These are phyloP conservation scores for Lophius piscatorius DNA, from an alignment of 2,113 vertebrate species.

Conservation along the genomic window DNA sequence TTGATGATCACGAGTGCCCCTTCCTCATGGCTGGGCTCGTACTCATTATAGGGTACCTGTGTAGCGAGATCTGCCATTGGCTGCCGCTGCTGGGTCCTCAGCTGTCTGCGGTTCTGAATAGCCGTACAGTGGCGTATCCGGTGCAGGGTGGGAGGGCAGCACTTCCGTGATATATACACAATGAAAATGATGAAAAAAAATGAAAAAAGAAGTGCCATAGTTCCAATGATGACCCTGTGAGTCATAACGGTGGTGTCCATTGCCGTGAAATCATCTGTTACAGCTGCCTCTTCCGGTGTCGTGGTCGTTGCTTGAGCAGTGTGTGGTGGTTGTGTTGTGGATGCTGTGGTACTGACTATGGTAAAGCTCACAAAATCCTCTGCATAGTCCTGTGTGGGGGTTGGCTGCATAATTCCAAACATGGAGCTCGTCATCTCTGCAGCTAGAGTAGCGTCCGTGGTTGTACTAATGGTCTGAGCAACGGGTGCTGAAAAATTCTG, in stretches of 20 bases:
- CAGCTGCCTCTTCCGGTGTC: slow-evolving; percentile 83
- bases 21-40: slow-evolving; percentile 94
- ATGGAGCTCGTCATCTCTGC: slow-evolving; percentile 87
- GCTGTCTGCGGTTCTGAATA: slow-evolving; percentile 97
- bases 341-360: slow-evolving; percentile 77
- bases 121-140: slow-evolving; percentile 97
- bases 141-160: slow-evolving; percentile 95
- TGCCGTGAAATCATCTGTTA: slow-evolving; percentile 88
- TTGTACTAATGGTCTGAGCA: slow-evolving; percentile 81
- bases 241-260: slow-evolving; percentile 96
- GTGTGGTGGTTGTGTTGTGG: slow-evolving; percentile 73
- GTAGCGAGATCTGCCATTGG: slow-evolving; percentile 96
- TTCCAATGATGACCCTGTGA: slow-evolving; percentile 97
- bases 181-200: slow-evolving; percentile 99
- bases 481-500: slow-evolving; percentile 94
- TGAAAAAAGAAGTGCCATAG: slow-evolving; percentile 98
- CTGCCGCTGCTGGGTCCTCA: slow-evolving; percentile 96
- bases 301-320: slow-evolving; percentile 75
- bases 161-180: slow-evolving; percentile 98
- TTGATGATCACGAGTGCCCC: slow-evolving; percentile 98
- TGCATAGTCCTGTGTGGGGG: slow-evolving; percentile 91
- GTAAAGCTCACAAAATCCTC: slow-evolving; percentile 96
- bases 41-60: slow-evolving; percentile 98
- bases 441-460: slow-evolving; percentile 74
- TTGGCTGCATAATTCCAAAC: slow-evolving; percentile 92